These are phyloP conservation scores for Phainopepla nitens DNA, from an alignment of 2,113 vertebrate genomes.

Conservation along the genomic window DNA sequence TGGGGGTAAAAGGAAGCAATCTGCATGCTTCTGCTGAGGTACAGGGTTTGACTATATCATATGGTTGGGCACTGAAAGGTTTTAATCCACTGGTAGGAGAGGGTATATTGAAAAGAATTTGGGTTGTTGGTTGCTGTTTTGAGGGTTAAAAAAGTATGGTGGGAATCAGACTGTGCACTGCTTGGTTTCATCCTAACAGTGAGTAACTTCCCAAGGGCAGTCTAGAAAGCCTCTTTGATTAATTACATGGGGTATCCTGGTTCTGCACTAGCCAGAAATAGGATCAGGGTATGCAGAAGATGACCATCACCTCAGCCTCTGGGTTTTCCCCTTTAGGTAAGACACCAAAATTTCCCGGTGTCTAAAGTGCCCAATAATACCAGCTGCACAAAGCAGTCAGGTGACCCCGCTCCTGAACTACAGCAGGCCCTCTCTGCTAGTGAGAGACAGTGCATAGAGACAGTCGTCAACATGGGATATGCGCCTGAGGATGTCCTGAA, in stretches of 20 bases:
- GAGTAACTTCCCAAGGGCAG: background rate
- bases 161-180: background rate
- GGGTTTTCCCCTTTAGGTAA: slow-evolving; percentile 42
- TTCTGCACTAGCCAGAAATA: background rate
- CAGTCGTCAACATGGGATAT: slow-evolving; percentile 91
- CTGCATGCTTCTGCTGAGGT: background rate
- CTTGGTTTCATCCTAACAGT: background rate
- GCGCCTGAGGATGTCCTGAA: slow-evolving; percentile 85
- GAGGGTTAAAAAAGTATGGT: background rate
- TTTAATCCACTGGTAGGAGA: background rate
- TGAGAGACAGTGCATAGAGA: slow-evolving; percentile 88
- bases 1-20: background rate
- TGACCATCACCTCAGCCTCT: background rate
- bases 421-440: slow-evolving; percentile 81
- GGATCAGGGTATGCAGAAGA: background rate
- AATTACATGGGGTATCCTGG: background rate
- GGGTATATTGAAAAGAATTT: background rate
- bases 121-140: background rate
- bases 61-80: background rate
- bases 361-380: slow-evolving; percentile 72
- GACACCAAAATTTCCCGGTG: slow-evolving; percentile 54
- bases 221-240: background rate
- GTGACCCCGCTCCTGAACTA: slow-evolving; percentile 1
- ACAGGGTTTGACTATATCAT: background rate
- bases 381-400: slow-evolving; percentile 19